Base-by-base conservation (phyloP, 2,888 invertebrate species). In the Epistrophe eligans region DNA sequence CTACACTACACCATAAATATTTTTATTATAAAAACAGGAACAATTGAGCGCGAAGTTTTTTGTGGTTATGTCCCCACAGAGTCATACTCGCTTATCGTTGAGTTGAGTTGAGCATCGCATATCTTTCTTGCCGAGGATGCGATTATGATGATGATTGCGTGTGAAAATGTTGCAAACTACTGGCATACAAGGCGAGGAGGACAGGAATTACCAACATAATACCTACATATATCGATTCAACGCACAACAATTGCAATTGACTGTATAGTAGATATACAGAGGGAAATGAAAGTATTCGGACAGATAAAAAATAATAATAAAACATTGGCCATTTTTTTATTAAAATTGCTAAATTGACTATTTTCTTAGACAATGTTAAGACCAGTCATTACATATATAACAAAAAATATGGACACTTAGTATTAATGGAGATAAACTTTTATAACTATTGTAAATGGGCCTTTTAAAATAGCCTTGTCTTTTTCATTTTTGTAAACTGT, bases 101-200 rank as follows among this genome's bases (percentile, higher is more conserved):
- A 32, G 45, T n/a, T 11, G 67, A 24, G 19, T 40, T 17, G 19
- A 11, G 55, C 40, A 55, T 55, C 15, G 55, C 24, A 45, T 9
- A n/a, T 58, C 10, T 2, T 19, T 66, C 28, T 28, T 66, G 28
- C 32, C 32, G 64, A 64, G 17, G 62, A 64, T 62, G 7, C 9
- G 67, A 67, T 48, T 28, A 67, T 83, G 81, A 76, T 72, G 84
- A 79, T 88, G 89, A 88, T 91, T 91, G 91, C 91, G 91, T 91
- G 91, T 91, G 91, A 91, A 91, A 91, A 91, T 91, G 83, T 67
- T 87, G 76, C 83, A 83, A 79, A 76, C 74, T 70, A 77, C 76
- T 62, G 72, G 66, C 79, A 64, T 79, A 83, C 76, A 82, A 76
- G 83, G 87, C 40, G 6, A 76, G 74, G 72, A 62, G 77, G 57